Evolutionary conservation across 2,888 invertebrate species (phyloP).

Genomic region (Perithous albicinctus): DNA sequence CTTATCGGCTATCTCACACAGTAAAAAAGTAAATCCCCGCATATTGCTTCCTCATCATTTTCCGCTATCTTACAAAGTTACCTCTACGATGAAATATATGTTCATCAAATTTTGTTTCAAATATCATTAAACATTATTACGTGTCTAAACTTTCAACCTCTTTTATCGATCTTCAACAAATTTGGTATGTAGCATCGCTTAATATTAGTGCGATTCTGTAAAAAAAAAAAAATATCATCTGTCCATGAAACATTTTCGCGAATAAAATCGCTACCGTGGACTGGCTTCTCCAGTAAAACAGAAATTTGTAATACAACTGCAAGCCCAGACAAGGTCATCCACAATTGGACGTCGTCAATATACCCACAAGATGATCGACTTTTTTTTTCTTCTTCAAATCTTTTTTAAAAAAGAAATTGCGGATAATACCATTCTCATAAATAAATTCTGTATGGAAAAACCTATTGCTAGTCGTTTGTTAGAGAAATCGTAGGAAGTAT

Average conservation of each 20-base stretch:
- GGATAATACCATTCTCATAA: neutral
- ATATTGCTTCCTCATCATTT: too few relatives aligned
- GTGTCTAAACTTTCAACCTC: too few relatives aligned
- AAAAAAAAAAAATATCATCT: too few relatives aligned
- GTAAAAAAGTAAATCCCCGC: too few relatives aligned
- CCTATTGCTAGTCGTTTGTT: constrained; percentile 13
- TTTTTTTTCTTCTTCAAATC: neutral
- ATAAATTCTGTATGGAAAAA: neutral
- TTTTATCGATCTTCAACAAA: too few relatives aligned
- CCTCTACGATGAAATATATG: too few relatives aligned
- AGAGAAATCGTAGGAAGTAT: constrained; percentile 48
- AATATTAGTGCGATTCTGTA: too few relatives aligned
- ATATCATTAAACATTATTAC: too few relatives aligned
- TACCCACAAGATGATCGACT: constrained; percentile 7
- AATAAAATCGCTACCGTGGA: constrained; percentile 6
- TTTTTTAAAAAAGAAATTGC: neutral
- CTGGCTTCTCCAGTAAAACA: constrained; percentile 23
- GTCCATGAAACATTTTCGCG: too few relatives aligned
- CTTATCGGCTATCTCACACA: constrained; percentile 62
- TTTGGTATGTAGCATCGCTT: too few relatives aligned
- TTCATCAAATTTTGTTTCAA: too few relatives aligned
- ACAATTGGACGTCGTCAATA: constrained; percentile 25
- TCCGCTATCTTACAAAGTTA: too few relatives aligned
- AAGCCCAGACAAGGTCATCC: constrained; percentile 70
- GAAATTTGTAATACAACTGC: constrained; percentile 59